Conservation (phyloP, 2,113 vertebrate species). For the Catagonus wagneri region DNA sequence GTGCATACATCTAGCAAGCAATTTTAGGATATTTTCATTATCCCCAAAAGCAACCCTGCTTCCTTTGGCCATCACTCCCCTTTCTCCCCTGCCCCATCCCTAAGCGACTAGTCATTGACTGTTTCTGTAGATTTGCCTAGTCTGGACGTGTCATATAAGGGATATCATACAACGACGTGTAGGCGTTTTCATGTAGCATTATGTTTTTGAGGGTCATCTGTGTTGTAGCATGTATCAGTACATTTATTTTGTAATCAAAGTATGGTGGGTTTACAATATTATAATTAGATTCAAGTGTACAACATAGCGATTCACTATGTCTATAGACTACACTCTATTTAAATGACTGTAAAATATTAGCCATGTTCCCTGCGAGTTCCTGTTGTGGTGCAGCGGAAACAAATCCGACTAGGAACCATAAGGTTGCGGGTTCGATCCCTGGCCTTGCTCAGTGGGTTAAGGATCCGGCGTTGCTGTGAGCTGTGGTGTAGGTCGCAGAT, state of each 20-base stretch:
- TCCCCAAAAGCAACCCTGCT: neutral
- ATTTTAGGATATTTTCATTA: neutral
- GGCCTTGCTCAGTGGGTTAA: too few species aligned
- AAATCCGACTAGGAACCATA: too few species aligned
- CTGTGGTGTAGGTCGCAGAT: too few species aligned
- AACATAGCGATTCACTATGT: neutral
- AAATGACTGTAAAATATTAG: neutral
- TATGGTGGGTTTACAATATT: neutral
- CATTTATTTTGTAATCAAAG: neutral
- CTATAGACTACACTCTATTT: neutral
- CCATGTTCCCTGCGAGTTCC: neutral
- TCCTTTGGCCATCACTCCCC: neutral
- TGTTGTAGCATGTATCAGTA: neutral
- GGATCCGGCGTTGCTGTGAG: too few species aligned
- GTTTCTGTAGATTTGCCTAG: neutral
- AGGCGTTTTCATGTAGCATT: neutral
- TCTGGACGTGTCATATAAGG: neutral
- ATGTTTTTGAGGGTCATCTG: neutral
- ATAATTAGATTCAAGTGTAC: neutral
- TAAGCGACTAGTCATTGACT: neutral
- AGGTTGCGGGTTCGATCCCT: too few species aligned
- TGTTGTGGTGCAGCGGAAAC: too few species aligned
- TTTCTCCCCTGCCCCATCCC: neutral
- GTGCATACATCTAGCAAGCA: neutral
- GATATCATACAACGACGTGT: rapidly evolving